Percentiles rank a stretch among this genome's conserved stretches.
These are phyloP conservation scores for Brienomyrus longianalis DNA, from an alignment of 2,113 vertebrate genomes.

Conservation along the genomic window DNA sequence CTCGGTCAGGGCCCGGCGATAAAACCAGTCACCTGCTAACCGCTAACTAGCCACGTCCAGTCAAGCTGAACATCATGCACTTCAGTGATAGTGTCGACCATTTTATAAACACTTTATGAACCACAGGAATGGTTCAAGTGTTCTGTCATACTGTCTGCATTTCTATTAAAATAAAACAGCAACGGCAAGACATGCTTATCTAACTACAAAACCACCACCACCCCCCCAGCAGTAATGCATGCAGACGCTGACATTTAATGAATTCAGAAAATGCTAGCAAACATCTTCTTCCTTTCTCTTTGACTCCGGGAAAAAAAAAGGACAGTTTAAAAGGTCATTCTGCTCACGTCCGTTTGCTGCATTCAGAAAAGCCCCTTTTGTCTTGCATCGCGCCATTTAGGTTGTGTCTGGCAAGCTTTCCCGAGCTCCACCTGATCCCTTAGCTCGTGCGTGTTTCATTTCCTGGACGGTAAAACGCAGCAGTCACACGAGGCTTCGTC, in stretches of 20 bases:
- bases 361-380: constrained; percentile 6
- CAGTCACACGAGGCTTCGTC: neutral
- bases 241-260: constrained; percentile 59
- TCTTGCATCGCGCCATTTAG: neutral
- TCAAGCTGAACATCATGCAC: neutral
- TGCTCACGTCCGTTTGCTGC: constrained; percentile 28
- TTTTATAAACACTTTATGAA: neutral
- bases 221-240: constrained; percentile 43
- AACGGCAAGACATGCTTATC: neutral
- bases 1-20: neutral
- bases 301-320: neutral
- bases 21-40: neutral
- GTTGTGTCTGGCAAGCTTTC: neutral
- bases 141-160: neutral
- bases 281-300: constrained; percentile 13
- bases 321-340: constrained; percentile 23
- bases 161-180: neutral
- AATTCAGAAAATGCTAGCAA: constrained; percentile 7
- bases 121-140: neutral
- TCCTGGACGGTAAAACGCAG: neutral
- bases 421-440: neutral
- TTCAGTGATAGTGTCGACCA: neutral
- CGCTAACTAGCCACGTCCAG: neutral
- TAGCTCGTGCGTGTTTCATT: neutral
- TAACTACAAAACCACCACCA: neutral